phyloP scores from a whole-genome alignment of 2,888 invertebrate genomes.

The Acronicta aceris region DNA sequence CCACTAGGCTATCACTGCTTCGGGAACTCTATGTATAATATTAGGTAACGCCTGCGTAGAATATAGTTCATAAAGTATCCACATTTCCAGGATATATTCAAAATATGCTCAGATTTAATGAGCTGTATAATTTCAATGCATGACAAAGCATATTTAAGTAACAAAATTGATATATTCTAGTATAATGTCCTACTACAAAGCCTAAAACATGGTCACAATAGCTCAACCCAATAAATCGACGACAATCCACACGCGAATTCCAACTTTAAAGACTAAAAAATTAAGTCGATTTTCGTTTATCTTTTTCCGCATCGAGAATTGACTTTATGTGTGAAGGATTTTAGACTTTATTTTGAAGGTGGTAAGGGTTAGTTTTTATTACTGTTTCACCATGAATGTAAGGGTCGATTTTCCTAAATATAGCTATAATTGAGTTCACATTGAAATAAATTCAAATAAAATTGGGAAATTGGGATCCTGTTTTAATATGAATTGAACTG shows the following conservation, averaged over 20 bases:
- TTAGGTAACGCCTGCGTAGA: too few relatives aligned
- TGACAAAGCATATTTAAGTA: slow-evolving; percentile 4
- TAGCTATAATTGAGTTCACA: slow-evolving; percentile 40
- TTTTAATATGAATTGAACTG: too few relatives aligned
- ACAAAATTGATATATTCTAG: slow-evolving; percentile 2
- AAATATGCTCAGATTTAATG: too few relatives aligned
- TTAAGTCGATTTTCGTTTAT: slow-evolving; percentile 11
- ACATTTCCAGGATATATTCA: too few relatives aligned
- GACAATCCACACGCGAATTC: slow-evolving; percentile 24
- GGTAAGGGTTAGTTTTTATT: slow-evolving; percentile 1
- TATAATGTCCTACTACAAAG: slow-evolving; percentile 16
- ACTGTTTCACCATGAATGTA: slow-evolving; percentile 13
- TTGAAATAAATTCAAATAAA: slow-evolving; percentile 53
- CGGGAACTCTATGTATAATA: too few relatives aligned
- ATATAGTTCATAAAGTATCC: too few relatives aligned
- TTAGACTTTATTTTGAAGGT: not conserved
- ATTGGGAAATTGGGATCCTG: slow-evolving; percentile 6
- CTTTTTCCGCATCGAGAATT: slow-evolving; percentile 34
- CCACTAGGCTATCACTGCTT: too few relatives aligned
- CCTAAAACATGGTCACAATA: slow-evolving; percentile 25
- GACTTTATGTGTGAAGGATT: not conserved
- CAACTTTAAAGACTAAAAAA: not conserved
- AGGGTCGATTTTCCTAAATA: slow-evolving; percentile 46
- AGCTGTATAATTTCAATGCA: not conserved
- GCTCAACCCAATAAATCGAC: slow-evolving; percentile 34